These are phyloP conservation scores for Nycticorax nycticorax DNA, from an alignment of 2,113 vertebrate species.

Conservation along the genomic window DNA sequence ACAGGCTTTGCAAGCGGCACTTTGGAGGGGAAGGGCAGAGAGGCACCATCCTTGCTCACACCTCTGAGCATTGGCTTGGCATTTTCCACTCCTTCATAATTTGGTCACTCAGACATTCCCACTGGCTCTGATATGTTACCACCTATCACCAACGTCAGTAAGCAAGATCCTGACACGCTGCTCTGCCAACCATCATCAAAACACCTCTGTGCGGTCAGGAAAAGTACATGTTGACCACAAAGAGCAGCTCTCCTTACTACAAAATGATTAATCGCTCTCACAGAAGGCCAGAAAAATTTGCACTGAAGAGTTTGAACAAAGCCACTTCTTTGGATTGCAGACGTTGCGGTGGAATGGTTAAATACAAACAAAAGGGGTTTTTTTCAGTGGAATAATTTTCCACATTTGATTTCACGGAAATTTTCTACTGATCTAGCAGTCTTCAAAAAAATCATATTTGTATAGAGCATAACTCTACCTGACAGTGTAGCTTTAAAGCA, in stretches of 20 bases:
- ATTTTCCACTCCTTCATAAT: background rate
- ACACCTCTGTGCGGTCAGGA: slow-evolving; percentile 17
- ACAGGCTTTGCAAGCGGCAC: background rate
- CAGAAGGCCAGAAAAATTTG: background rate
- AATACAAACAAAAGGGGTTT: background rate
- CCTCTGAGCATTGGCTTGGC: background rate
- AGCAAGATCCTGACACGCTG: background rate
- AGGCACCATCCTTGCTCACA: background rate
- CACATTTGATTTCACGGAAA: background rate
- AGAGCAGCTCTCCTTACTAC: background rate
- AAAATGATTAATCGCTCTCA: background rate
- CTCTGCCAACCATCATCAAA: slow-evolving; percentile 41
- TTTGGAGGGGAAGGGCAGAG: background rate
- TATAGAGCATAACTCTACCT: background rate
- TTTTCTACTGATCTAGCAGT: background rate
- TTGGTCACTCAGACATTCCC: background rate
- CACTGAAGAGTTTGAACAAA: background rate
- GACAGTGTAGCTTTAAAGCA: background rate
- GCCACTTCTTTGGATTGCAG: background rate
- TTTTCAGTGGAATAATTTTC: background rate
- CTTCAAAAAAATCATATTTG: background rate
- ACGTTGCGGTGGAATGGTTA: background rate
- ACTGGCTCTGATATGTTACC: background rate
- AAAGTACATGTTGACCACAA: slow-evolving; percentile 9
- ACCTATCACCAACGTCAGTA: background rate